phyloP scores from a whole-genome alignment of 2,888 invertebrate genomes.

The Phoenoteleia sp. region DNA sequence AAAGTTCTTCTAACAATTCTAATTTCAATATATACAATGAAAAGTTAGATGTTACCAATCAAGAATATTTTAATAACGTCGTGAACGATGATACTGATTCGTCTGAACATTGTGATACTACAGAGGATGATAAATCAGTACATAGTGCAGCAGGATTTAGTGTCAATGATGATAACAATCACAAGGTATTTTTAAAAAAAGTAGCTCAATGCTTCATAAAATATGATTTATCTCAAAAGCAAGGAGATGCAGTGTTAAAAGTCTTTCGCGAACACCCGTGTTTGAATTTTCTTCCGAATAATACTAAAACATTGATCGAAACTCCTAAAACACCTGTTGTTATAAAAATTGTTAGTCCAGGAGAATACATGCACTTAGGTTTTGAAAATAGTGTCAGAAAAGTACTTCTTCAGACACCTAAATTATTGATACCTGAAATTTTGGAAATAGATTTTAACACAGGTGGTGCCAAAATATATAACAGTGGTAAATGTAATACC shows the following conservation, averaged over 20 bases:
- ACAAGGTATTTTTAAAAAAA: neutral
- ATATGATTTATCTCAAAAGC: neutral
- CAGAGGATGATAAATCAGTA: too few species aligned
- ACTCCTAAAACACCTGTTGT: neutral
- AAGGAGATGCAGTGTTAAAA: neutral
- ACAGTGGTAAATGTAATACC: constrained; percentile 6
- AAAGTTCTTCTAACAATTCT: too few species aligned
- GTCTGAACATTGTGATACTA: too few species aligned
- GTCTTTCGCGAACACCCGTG: constrained; percentile 4
- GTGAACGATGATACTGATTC: too few species aligned
- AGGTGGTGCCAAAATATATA: constrained; percentile 51
- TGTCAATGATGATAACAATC: neutral
- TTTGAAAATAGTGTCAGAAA: neutral
- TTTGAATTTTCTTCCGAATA: neutral
- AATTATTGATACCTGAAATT: neutral
- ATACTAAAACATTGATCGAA: neutral
- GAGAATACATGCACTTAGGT: constrained; percentile 17
- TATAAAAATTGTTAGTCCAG: neutral
- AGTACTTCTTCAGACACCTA: neutral
- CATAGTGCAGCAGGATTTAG: too few species aligned
- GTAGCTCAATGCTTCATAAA: neutral
- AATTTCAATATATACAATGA: too few species aligned
- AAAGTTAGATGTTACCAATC: too few species aligned
- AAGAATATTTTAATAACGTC: too few species aligned
- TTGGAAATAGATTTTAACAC: constrained; percentile 58